Evolutionary conservation across 2,113 vertebrate species (phyloP), one percentile per base, ranked within the genome.

Genomic region (Vicugna pacos): DNA sequence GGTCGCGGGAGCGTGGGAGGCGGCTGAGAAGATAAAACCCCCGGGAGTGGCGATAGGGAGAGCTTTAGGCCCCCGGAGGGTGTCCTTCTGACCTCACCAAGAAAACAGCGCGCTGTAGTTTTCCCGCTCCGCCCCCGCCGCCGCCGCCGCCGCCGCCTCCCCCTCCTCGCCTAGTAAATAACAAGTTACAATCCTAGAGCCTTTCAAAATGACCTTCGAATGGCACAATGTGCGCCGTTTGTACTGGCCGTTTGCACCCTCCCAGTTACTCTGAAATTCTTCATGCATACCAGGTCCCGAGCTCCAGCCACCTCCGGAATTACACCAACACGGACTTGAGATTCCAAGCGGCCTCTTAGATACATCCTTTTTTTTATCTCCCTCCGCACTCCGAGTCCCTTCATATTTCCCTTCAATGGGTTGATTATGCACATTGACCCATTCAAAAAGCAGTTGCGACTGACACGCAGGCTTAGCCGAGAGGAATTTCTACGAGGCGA

Each of bases 1-100:
- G 93, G 67, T 80, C 67, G 64, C 30, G 15, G 93, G 85, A 89
- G 73, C 82, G 95, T 95, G 94, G 98, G 96, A 95, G 94, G 95
- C 64, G n/a, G 70, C 73, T 30, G 67, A 58, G 73, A 56, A 84
- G 95, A 95, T 80, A 56, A 54, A 93, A 52, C 58, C 28, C 87
- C 70, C 6, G 46, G 72, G 85, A 82, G 86, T 42, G 96, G 82
- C 17, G 19, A 16, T 11, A 13, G 91, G 38, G 93, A 91, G 54
- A 70, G 86, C 87, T 80, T 64, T 4, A 22, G 95, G 93, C 92
- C 89, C 69, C 52, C 1, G 60, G 83, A 83, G 85, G 69, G 94
- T 94, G 96, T 97, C 94, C 93, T 93, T 24, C 90, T 96, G 98
- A 97, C 97, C 97, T 98, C 96, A 80, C 67, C 62, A 0, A 82